These are phyloP conservation scores for Busseola fusca DNA, from an alignment of 2,888 invertebrate genomes.

Conservation along the genomic window DNA sequence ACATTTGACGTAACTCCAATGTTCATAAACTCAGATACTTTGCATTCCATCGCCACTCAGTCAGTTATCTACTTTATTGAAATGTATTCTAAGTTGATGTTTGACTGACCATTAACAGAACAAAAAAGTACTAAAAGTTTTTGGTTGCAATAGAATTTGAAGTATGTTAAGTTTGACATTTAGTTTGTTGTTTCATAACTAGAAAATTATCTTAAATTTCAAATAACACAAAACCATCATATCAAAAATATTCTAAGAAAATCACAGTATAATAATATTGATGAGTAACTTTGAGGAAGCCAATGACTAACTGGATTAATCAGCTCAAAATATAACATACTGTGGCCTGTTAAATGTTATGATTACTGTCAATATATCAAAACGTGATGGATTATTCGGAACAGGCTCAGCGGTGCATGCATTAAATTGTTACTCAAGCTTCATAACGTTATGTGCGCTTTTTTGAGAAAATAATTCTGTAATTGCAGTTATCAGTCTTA, in stretches of 20 bases:
- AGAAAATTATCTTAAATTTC: not conserved
- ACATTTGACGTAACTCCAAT: constrained; percentile 15
- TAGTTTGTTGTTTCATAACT: not conserved
- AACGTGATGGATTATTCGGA: constrained; percentile 24
- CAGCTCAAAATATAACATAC: constrained; percentile 70
- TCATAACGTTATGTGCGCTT: constrained; percentile 28
- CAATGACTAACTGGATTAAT: constrained; percentile 68
- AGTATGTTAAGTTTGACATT: not conserved
- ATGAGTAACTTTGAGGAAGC: constrained; percentile 68
- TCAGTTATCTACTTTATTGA: not conserved
- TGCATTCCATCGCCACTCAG: not conserved
- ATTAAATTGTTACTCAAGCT: constrained; percentile 47
- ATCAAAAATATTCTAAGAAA: constrained; percentile 7
- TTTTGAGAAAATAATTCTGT: constrained; percentile 26
- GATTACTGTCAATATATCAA: constrained; percentile 30
- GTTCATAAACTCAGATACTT: not conserved
- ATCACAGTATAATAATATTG: constrained; percentile 17
- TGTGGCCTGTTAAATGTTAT: constrained; percentile 53
- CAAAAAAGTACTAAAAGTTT: not conserved
- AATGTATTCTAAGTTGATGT: not conserved
- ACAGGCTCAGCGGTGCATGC: constrained; percentile 50
- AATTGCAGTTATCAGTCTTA: constrained; percentile 23
- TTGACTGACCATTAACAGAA: not conserved
- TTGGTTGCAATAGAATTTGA: not conserved
- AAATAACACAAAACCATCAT: constrained; percentile 20